Evolutionary conservation across 2,797 vertebrate genomes (phyloP), one percentile per base, ranked within the genome.

Genomic region (Ibycter americanus): DNA sequence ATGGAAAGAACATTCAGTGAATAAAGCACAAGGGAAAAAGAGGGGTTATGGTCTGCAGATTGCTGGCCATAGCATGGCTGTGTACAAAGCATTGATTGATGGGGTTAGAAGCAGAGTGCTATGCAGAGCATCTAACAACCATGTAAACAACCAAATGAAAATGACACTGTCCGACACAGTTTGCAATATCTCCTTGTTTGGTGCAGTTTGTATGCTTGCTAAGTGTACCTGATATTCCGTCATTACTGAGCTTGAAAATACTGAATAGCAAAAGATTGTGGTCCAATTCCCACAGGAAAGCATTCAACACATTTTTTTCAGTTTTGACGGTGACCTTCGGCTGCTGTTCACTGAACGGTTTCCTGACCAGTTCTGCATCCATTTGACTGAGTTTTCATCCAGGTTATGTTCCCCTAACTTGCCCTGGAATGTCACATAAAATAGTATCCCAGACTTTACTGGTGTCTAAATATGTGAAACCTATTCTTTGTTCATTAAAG

Each of bases 31-130:
- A 22, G 32, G 21, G 10, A 15, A 68, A 47, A 80, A 46, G 11
- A 47, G 23, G 22, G 9, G 11, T 70, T 73, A 15, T 1, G 2
- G 9, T 58, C 59, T 80, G 51, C 38, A 54, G 34, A 46, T 51
- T 2, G 0, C 16, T 59, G 32, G 14, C 21, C 3, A 1, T 5
- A 20, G 31, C 19, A 31, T 32, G 51, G 15, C 42, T 73, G 29
- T 31, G 15, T 32, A 52, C 56, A 44, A 85, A 83, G 20, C 19
- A 16, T 9, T 83, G 87, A 73, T 21, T 46, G 65, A 66, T 70
- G 32, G 11, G 16, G 55, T 4, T 62, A 63, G 34, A 58, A 80
- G 34, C 26, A 51, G 36, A 59, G 36, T 15, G 26, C 7, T 68
- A 13, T 40, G 51, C 31, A 79, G n/a, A 61, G 20, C 12, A 32